A percentile compares a stretch with the other conserved stretches of the same genome.
These are phyloP conservation scores for Smutsia temminckii DNA, from an alignment of 2,797 vertebrate genomes.

Conservation along the genomic window DNA sequence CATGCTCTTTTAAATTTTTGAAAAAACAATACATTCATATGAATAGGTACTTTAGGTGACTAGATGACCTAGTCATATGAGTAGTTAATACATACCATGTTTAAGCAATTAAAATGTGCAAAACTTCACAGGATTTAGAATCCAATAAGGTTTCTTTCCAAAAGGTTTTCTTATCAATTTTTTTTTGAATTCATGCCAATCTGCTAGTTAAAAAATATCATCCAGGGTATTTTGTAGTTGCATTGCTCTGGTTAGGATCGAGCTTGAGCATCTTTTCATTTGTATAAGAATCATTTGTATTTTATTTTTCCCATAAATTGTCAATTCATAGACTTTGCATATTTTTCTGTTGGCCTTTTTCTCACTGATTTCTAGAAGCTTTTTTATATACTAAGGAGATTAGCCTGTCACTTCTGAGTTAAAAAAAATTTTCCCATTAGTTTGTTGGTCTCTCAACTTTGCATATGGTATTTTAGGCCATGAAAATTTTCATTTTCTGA, in stretches of 20 bases:
- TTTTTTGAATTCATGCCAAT: neutral
- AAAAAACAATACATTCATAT: neutral
- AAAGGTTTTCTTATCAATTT: neutral
- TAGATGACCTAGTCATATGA: neutral
- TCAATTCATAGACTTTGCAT: neutral
- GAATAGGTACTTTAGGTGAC: neutral
- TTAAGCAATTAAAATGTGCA: neutral
- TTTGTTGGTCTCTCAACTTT: neutral
- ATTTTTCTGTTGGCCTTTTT: neutral
- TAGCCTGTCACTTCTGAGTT: neutral
- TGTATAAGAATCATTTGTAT: neutral
- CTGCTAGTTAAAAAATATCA: neutral
- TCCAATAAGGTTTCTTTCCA: neutral
- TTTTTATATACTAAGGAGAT: neutral
- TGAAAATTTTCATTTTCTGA: neutral
- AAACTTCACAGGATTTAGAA: neutral
- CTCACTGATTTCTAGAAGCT: neutral
- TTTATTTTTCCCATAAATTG: neutral
- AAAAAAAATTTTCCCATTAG: neutral
- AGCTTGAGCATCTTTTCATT: neutral
- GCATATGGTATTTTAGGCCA: neutral
- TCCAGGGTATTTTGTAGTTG: neutral
- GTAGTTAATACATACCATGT: neutral
- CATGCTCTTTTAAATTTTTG: neutral
- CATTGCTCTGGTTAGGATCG: neutral